Base-by-base conservation (phyloP, 2,888 invertebrate genomes). In the Caenorhabditis angaria region DNA sequence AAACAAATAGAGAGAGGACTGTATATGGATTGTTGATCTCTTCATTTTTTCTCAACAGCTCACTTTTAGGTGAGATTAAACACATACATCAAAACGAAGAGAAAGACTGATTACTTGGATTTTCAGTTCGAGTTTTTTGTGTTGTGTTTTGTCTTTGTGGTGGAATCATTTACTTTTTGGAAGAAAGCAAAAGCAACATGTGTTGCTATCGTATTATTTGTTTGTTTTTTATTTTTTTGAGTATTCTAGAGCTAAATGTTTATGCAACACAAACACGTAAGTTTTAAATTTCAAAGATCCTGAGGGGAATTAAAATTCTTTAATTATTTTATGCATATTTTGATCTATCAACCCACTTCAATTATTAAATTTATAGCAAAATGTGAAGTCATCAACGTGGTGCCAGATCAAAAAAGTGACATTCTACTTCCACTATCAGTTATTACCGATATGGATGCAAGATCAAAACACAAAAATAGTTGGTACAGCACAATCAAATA, bases 401-500 rank as follows among this genome's bases (percentile, higher is more conserved):
- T 64, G 27, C 25, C 67, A 2, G 54, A 35, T 1, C 47, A 35
- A 47, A 61, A 72, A 14, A 72, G 72, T 32, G 72, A 73, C 22
- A 68, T 73, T 29, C 58, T 74, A 2, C 68, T 74, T 5, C 74
- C 74, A 12, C 41, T 74, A 5, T 65, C 74, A 4, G 70, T 74
- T 20, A 70, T 74, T 4, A 70, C 67, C 18, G 74, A 74, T 25
- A 64, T 68, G 69, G 74, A 74, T 47, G 65, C 61, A 28, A 69
- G 66, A 18, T 65, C 65, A 6, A 69, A 66, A 29, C 48, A 59
- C 20, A 61, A 27, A 14, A 28, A 64, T 27, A 68, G 53, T 55
- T 74, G 78, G 78, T 78, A 66, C 60, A 76, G 76, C 22, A 73
- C 76, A 8, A 55, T 78, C 41, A 69, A 65, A 35, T 74, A 74